Base-by-base conservation (phyloP, 2,797 vertebrate genomes). In the Myioborus miniatus region DNA sequence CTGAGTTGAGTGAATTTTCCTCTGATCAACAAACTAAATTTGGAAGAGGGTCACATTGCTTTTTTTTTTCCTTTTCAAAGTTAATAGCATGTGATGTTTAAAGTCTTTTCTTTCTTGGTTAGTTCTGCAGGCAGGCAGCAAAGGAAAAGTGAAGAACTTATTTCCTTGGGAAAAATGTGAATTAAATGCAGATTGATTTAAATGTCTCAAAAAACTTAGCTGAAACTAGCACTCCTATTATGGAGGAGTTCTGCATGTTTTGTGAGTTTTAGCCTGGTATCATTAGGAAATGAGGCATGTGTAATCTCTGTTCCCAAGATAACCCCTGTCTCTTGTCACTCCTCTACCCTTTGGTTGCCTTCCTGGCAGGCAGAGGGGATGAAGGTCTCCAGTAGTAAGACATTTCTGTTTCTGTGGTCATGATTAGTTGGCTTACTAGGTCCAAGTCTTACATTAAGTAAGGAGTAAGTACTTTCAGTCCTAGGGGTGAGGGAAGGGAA, bases 211-310 rank as follows among this genome's bases (percentile, higher is more conserved):
- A 70, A 81, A 76, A 58, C 52, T 13, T 15, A 26, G 26, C 70
- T 89, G 30, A 65, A 92, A 89, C 72, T 89, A 87, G 83, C 24
- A 24, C 5, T 87, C 12, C 16, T 79, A n/a, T 83, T 77, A 81
- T 32, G 56, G 46, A 60, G 60, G 43, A 80, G 55, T 86, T 90
- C 69, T 96, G 65, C 59, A 76, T 89, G 59, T 93, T 93, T 90
- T 75, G 75, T 90, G 86, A 95, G 55, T 75, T 94, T 81, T 64
- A 81, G 43, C 41, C 58, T 44, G 27, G 22, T 92, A 85, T 71
- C 9, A 2, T 46, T 29, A 36, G 43, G 89, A 89, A 75, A 62
- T 71, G 69, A 91, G 58, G 71, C 3, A 0, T 41, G 53, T 12
- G 3, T 83, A 65, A 83, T 89, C 69, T 86, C 8, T 11, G 41